phyloP scores from a whole-genome alignment of 2,113 vertebrate genomes.

The Motacilla alba region DNA sequence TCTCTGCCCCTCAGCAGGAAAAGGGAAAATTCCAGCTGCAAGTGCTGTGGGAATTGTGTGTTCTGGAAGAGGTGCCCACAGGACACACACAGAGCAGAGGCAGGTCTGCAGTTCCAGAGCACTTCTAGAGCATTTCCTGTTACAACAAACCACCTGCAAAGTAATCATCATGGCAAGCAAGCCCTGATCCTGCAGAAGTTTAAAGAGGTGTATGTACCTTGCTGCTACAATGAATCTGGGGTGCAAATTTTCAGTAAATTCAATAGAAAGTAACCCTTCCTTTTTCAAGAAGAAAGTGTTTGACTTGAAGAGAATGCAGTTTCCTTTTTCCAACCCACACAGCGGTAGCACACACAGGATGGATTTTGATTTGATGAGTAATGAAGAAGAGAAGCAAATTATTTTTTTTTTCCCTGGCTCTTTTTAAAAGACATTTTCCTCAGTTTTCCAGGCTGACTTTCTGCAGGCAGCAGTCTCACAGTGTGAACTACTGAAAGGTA shows the following conservation, averaged over 20 bases:
- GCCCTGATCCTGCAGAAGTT: background rate
- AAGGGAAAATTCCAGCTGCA: background rate
- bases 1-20: background rate
- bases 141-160: background rate
- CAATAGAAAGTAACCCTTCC: background rate
- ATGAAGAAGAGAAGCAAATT: background rate
- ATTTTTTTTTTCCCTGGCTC: background rate
- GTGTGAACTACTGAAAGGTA: background rate
- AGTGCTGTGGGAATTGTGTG: background rate
- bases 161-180: background rate
- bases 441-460: background rate
- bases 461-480: background rate
- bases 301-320: background rate
- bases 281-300: background rate
- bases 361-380: background rate
- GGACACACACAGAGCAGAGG: background rate
- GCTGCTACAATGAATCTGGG: background rate
- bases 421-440: background rate
- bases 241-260: background rate
- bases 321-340: background rate
- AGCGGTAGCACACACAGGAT: background rate
- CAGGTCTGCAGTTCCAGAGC: background rate
- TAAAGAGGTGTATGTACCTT: background rate
- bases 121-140: background rate
- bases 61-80: background rate